phyloP scores from a whole-genome alignment of 2,888 invertebrate species.

The Flexamia atlantica region DNA sequence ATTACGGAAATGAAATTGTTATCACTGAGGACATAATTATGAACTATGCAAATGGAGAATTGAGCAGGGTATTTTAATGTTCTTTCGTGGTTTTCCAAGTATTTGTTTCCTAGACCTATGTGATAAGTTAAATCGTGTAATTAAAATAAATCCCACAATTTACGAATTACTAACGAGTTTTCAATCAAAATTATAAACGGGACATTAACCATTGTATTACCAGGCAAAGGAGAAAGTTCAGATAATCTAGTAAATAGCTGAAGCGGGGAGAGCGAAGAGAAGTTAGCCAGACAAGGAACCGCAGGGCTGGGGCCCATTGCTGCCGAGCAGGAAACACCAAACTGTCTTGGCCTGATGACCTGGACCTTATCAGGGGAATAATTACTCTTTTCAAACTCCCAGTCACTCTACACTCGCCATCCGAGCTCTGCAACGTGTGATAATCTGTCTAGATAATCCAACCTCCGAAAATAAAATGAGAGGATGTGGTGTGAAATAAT shows the following conservation, averaged over 20 bases:
- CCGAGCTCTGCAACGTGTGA: background rate
- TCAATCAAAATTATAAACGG: too few relatives aligned
- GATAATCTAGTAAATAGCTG: background rate
- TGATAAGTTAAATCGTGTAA: too few relatives aligned
- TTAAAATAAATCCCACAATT: too few relatives aligned
- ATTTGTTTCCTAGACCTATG: too few relatives aligned
- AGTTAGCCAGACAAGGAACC: background rate
- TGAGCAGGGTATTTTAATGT: too few relatives aligned
- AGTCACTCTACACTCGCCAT: background rate
- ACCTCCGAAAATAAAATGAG: background rate
- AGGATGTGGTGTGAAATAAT: background rate
- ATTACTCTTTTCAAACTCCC: background rate
- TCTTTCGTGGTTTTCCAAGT: too few relatives aligned
- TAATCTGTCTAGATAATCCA: too few relatives aligned
- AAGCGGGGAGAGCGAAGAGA: background rate
- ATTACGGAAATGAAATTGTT: too few relatives aligned
- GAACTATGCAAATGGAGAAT: too few relatives aligned
- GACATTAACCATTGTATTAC: too few relatives aligned
- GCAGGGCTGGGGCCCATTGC: background rate
- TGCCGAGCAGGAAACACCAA: constrained; percentile 14
- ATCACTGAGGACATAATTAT: too few relatives aligned
- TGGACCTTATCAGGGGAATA: constrained; percentile 19
- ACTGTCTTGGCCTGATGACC: constrained; percentile 51
- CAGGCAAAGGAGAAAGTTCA: background rate
- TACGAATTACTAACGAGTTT: too few relatives aligned